Evolutionary conservation across 2,797 vertebrate species (phyloP).

Genomic region (Huso huso): DNA sequence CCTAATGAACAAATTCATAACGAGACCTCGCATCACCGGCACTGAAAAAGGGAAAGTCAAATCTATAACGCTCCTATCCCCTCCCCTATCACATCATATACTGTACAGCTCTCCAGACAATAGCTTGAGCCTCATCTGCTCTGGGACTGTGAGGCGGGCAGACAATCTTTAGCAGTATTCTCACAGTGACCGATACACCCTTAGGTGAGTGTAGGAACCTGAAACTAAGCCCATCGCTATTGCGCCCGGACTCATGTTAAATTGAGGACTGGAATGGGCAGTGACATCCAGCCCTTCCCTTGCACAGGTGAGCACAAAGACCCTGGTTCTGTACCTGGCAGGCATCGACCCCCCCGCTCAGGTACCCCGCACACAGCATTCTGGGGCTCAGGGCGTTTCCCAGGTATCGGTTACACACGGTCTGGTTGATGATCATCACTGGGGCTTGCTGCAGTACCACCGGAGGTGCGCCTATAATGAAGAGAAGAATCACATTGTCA

Average conservation of each 20-base stretch:
- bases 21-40: too few species aligned
- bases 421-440: slow-evolving; percentile 43
- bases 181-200: too few species aligned
- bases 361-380: slow-evolving; percentile 50
- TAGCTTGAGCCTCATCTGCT: too few species aligned
- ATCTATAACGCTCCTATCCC: too few species aligned
- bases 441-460: slow-evolving; percentile 38
- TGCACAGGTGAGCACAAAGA: background rate
- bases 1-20: too few species aligned
- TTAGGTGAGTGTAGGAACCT: background rate
- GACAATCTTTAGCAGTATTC: too few species aligned
- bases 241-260: background rate
- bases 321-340: slow-evolving; percentile 43
- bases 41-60: too few species aligned
- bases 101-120: too few species aligned
- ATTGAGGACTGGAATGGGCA: background rate
- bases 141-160: too few species aligned
- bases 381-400: slow-evolving; percentile 30
- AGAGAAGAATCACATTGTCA: too few species aligned
- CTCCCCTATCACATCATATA: too few species aligned
- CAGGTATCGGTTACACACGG: slow-evolving; percentile 35
- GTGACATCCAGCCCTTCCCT: background rate
- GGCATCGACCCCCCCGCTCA: slow-evolving; percentile 41
- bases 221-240: background rate
- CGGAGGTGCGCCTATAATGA: slow-evolving; percentile 15